Evolutionary conservation across 2,888 invertebrate genomes (phyloP), one percentile per base, ranked within the genome.

Genomic region (Xiphydria camelus): DNA sequence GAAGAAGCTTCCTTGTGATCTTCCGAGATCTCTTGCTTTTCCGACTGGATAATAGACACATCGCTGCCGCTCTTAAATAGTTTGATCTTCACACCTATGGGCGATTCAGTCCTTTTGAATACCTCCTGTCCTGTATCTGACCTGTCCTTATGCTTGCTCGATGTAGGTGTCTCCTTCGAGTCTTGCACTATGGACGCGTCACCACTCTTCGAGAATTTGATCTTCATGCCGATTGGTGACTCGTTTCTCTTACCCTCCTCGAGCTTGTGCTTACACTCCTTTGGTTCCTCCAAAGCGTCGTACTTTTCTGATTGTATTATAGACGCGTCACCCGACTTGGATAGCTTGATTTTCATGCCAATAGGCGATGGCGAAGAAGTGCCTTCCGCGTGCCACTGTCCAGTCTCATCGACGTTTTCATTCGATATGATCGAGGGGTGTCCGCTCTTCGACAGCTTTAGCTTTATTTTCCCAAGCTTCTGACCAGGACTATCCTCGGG

Each of bases 381-480:
- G 7, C 62, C 61, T 26, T 74, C 72, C 0, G 69, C 62, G 39
- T 73, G 66, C 66, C 74, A 70, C n/a, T 70, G 70, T 15, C 41
- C 38, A 10, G 45, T 37, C 12, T 71, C 71, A 7, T 73, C 72
- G 0, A 59, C 29, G 40, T 64, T 68, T 29, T 72, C 72, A 37
- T 72, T 72, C 0, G 72, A 65, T 47, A 75, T 74, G 34, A 75
- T 75, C 1, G 75, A 75, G 3, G 75, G 75, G 49, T 75, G 75
- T 2, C 75, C 74, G 33, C 74, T 73, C 57, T 78, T 81, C 0
- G 80, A 79, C 25, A 81, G 69, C 50, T 82, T 82, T 32, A 81
- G 55, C 50, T 81, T 81, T 23, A 81, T 81, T 55, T 80, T 81
- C 0, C 77, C 77, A 26, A 80, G 62, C 52, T 80, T 80, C 45